These are phyloP conservation scores for Neelides sp. DNA, from an alignment of 1,140 invertebrate genomes.

Conservation along the genomic window DNA sequence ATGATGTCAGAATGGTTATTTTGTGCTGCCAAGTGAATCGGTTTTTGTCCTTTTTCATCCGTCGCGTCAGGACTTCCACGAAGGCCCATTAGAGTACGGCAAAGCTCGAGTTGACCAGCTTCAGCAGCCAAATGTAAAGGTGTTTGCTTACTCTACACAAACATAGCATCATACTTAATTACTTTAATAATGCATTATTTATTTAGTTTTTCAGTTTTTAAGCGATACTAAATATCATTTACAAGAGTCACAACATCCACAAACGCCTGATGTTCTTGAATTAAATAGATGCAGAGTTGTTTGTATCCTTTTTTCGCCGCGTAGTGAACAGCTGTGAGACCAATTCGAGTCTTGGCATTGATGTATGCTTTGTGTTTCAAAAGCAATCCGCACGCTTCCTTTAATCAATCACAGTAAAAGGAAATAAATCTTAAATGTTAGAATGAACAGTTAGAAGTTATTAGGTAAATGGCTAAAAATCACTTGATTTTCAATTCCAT, in stretches of 20 bases:
- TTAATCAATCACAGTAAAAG: too few relatives aligned
- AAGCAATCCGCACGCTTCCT: constrained; percentile 84
- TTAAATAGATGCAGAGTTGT: constrained; percentile 63
- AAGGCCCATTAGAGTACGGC: constrained; percentile 75
- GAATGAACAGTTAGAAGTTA: not conserved
- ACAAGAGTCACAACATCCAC: constrained; percentile 90
- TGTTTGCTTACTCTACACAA: constrained; percentile 66
- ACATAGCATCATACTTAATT: too few relatives aligned
- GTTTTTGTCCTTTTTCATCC: constrained; percentile 82
- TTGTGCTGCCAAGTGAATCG: constrained; percentile 84
- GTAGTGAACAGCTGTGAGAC: constrained; percentile 65
- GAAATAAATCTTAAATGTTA: not conserved
- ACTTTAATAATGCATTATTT: too few relatives aligned
- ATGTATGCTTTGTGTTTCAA: constrained; percentile 94
- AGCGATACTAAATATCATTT: too few relatives aligned
- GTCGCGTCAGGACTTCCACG: constrained; percentile 96
- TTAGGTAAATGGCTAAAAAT: not conserved
- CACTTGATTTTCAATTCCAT: not conserved
- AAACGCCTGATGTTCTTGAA: constrained; percentile 82
- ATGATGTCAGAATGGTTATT: constrained; percentile 97
- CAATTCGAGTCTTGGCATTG: constrained; percentile 80
- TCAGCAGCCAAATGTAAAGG: constrained; percentile 77
- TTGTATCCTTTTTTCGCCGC: constrained; percentile 89
- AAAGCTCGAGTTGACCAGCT: constrained; percentile 85
- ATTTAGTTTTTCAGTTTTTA: too few relatives aligned